phyloP scores from a whole-genome alignment of 2,797 vertebrate species.

The Pterois miles region DNA sequence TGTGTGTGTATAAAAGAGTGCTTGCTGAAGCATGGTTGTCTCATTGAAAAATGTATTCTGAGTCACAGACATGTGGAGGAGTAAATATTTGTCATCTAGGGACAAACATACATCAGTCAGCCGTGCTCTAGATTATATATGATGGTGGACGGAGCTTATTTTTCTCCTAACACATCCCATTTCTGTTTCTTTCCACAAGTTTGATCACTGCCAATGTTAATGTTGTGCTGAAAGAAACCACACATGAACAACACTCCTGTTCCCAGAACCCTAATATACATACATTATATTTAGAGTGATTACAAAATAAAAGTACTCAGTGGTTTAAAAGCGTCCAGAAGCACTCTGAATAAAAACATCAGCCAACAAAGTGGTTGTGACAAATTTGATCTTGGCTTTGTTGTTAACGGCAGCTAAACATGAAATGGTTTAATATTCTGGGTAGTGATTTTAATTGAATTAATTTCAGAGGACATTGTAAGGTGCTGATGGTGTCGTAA shows the following conservation, averaged over 20 bases:
- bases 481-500: constrained; percentile 94
- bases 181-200: constrained; percentile 27
- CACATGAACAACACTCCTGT: constrained; percentile 6
- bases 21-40: constrained; percentile 60
- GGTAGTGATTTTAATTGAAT: constrained; percentile 95
- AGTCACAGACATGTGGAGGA: constrained; percentile 70
- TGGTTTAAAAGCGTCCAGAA: constrained; percentile 30
- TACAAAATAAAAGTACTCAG: constrained; percentile 18
- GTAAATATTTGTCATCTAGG: constrained; percentile 82
- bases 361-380: constrained; percentile 52
- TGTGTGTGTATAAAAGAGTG: constrained; percentile 34
- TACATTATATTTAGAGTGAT: constrained; percentile 21
- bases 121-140: constrained; percentile 52
- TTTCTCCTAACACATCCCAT: background rate
- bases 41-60: constrained; percentile 71
- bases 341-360: constrained; percentile 41
- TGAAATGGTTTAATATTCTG: constrained; percentile 88
- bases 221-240: constrained; percentile 38
- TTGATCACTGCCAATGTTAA: constrained; percentile 41
- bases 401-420: constrained; percentile 88
- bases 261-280: constrained; percentile 6
- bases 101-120: constrained; percentile 80
- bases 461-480: constrained; percentile 92
- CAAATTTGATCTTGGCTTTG: constrained; percentile 58
- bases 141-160: constrained; percentile 18